Percentiles rank a stretch among this genome's conserved stretches.
These are phyloP conservation scores for Mercenaria mercenaria DNA, from an alignment of 1,140 invertebrate genomes.

Conservation along the genomic window DNA sequence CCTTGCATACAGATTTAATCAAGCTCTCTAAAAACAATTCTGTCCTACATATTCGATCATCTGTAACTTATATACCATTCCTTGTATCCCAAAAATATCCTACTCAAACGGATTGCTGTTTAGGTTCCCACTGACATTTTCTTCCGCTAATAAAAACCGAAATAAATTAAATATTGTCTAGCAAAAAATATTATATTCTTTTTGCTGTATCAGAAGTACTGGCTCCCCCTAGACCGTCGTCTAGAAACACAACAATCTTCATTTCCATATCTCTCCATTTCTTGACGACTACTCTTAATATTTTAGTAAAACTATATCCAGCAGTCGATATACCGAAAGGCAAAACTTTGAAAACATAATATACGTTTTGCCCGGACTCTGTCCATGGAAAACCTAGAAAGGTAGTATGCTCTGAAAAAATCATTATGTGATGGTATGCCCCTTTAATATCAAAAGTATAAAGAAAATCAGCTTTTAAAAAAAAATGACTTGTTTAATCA, in stretches of 20 bases:
- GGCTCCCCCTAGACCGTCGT: not conserved
- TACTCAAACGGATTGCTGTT: not conserved
- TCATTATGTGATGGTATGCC: conserved; percentile 39
- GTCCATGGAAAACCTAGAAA: conserved; percentile 23
- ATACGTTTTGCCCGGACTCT: not conserved
- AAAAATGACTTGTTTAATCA: too few species aligned
- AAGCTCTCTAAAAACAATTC: not conserved
- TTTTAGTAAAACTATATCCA: conserved; percentile 37
- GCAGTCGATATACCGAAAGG: conserved; percentile 29
- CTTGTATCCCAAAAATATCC: not conserved
- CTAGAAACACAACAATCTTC: conserved; percentile 32
- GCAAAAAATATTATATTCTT: not conserved
- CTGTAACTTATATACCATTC: not conserved
- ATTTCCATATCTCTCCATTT: not conserved
- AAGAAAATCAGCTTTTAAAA: too few species aligned
- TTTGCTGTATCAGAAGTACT: not conserved
- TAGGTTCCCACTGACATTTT: conserved; percentile 15
- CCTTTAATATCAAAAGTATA: not conserved
- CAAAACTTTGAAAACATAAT: conserved; percentile 18
- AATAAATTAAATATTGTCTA: not conserved
- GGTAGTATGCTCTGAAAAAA: conserved; percentile 10
- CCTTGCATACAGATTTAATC: not conserved
- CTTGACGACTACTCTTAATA: not conserved
- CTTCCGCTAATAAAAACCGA: conserved; percentile 10
- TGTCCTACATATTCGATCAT: not conserved